Percentiles rank a stretch among this genome's conserved stretches.
Conservation (phyloP, 2,888 invertebrate genomes). For the Hemicrepidius hirtus region DNA sequence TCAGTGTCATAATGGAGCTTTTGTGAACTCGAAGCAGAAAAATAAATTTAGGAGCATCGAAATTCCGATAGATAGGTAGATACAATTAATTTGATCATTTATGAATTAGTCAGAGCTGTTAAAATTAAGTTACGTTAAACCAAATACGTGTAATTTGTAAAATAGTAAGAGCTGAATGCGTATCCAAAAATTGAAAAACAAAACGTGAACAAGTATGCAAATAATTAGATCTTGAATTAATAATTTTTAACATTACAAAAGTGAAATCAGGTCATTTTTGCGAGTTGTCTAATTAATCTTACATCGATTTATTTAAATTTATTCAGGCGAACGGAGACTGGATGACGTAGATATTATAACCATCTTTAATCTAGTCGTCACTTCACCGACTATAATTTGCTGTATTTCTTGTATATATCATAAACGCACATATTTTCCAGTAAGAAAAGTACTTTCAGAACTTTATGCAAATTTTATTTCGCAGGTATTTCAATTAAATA, state of each 20-base stretch:
- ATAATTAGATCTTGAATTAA: conserved; percentile 1
- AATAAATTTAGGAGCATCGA: no score
- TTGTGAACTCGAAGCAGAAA: no score
- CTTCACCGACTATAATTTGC: conserved; percentile 15
- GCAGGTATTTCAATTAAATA: conserved; percentile 38
- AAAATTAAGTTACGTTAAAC: no score
- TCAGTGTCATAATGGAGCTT: no score
- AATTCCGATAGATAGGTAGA: no score
- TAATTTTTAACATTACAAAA: conserved; percentile 6
- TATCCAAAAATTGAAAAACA: no score
- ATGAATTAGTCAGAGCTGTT: no score
- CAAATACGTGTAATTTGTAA: no score
- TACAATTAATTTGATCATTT: no score
- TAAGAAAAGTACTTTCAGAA: conserved; percentile 25
- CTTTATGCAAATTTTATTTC: conserved; percentile 40
- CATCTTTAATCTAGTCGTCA: conserved; percentile 27
- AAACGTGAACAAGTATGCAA: not conserved
- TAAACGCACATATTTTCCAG: not conserved
- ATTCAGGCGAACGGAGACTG: conserved; percentile 16
- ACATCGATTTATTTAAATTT: conserved; percentile 36
- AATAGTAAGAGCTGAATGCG: no score
- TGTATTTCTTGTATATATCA: not conserved
- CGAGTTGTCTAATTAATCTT: conserved; percentile 21
- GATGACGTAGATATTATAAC: conserved; percentile 23
- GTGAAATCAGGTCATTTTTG: conserved; percentile 13